Evolutionary conservation across 64 coral and sea anemone species (phyloP).

Genomic region (Porites australiensis): DNA sequence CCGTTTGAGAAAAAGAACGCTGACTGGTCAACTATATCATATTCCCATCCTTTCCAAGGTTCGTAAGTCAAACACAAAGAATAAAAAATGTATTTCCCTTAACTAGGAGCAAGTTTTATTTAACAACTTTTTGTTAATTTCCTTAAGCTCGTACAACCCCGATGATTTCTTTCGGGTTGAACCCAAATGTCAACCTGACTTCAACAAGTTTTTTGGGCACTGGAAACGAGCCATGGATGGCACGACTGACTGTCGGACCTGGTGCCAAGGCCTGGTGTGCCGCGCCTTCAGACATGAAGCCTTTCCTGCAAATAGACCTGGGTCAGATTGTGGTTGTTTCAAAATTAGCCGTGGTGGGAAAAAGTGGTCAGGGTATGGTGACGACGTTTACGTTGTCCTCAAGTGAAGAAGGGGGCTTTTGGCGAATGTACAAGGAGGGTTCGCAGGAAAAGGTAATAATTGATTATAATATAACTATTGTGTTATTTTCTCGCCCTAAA

Average conservation of each 20-base stretch:
- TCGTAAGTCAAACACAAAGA: background rate
- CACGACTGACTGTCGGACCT: conserved; percentile 28
- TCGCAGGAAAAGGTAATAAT: background rate
- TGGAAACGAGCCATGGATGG: conserved; percentile 67
- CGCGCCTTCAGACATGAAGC: background rate
- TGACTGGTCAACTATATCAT: too few species aligned
- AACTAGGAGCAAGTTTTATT: background rate
- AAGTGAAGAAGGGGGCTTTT: conserved; percentile 45
- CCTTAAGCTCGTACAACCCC: conserved; percentile 52
- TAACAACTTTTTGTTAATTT: background rate
- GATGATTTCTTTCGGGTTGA: conserved; percentile 39
- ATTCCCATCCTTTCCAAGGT: background rate
- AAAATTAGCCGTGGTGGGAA: conserved; percentile 33
- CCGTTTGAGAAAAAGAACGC: too few species aligned
- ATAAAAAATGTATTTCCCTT: too few species aligned
- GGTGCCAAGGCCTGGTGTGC: conserved; percentile 75
- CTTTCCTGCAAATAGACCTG: conserved; percentile 69
- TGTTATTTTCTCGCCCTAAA: too few species aligned
- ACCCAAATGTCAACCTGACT: conserved; percentile 47
- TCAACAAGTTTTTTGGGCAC: conserved; percentile 27
- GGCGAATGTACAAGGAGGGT: conserved; percentile 39
- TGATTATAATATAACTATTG: too few species aligned
- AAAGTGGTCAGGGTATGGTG: conserved; percentile 46
- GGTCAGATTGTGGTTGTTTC: conserved; percentile 55
- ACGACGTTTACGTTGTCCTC: conserved; percentile 54